Evolutionary conservation across 2,113 vertebrate species (phyloP).

Genomic region (Ardeotis arabs): DNA sequence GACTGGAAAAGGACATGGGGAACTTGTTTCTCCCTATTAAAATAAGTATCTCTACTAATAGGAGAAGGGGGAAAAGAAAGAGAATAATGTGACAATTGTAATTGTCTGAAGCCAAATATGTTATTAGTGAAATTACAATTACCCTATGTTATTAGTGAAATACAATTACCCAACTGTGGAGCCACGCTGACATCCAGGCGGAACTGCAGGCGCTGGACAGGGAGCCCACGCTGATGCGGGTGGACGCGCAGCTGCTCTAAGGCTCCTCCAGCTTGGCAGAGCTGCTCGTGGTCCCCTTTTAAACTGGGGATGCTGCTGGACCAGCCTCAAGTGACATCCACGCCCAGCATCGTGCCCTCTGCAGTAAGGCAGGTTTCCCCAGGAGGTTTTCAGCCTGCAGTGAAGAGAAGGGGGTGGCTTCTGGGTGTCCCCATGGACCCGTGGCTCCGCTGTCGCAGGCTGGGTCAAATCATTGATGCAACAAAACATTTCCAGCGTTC

Average conservation of each 20-base stretch:
- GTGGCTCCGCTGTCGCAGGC: accelerated
- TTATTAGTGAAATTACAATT: background rate
- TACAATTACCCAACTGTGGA: background rate
- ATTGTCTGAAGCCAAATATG: background rate
- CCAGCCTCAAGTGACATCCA: background rate
- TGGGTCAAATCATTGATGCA: accelerated
- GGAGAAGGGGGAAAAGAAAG: background rate
- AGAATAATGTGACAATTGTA: background rate
- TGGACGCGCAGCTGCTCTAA: background rate
- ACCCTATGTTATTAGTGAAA: background rate
- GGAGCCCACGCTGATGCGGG: background rate
- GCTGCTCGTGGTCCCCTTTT: background rate
- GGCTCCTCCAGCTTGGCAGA: accelerated
- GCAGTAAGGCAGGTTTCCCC: background rate
- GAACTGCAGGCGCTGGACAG: background rate
- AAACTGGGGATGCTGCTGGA: background rate
- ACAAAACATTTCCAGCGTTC: background rate
- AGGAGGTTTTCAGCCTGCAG: background rate
- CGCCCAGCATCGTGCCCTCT: accelerated
- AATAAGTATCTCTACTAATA: background rate
- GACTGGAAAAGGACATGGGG: background rate
- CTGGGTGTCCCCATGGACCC: too few species aligned
- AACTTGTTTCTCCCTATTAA: background rate
- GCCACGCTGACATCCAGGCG: background rate
- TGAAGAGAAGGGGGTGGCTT: background rate